Base-by-base conservation (phyloP, 2,797 vertebrate species). In the Xiphorhynchus erythropygius region DNA sequence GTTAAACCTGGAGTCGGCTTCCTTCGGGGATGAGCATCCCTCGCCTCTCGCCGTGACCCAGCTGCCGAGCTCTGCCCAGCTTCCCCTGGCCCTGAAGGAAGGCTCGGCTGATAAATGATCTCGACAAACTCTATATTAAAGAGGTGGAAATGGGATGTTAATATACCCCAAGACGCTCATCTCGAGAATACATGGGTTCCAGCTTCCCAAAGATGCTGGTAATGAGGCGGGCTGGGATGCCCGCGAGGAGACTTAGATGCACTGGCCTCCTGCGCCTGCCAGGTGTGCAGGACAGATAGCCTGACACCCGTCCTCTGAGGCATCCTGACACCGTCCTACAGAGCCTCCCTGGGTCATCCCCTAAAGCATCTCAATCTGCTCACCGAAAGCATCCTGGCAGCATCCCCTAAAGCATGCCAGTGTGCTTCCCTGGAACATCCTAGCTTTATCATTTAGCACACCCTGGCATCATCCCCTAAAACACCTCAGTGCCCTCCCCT, bases 71-170 rank as follows among this genome's bases (percentile, higher is more conserved):
- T 93, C 84, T 69, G 94, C 81, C 67, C 65, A 19, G 8, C 18
- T 60, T 86, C 76, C 73, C 86, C 69, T 11, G 86, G 92, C 93
- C 97, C 95, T 44, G 91, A 77, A 97, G 97, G 97, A 96, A 97
- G 93, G 64, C 62, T 50, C 22, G 97, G 94, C 97, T 98, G 98
- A 98, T 96, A 98, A 97, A 96, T 98, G 97, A 97, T 93, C 97
- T 88, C 90, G 77, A 88, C 96, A 94, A 96, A 97, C 96, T 96
- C 94, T 97, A 92, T 97, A 98, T 98, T 98, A 98, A 98, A 97
- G 93, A 96, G 97, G 96, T 96, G 94, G 84, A 97, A 97, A 97
- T 98, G 98, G 98, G 97, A 97, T 97, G 98, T 98, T 98, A 98
- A 98, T 98, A 98, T 94, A 97, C 97, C 98, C 97, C 96, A 67